These are phyloP conservation scores for Percina caprodes DNA, from an alignment of 2,113 vertebrate genomes.

Conservation along the genomic window DNA sequence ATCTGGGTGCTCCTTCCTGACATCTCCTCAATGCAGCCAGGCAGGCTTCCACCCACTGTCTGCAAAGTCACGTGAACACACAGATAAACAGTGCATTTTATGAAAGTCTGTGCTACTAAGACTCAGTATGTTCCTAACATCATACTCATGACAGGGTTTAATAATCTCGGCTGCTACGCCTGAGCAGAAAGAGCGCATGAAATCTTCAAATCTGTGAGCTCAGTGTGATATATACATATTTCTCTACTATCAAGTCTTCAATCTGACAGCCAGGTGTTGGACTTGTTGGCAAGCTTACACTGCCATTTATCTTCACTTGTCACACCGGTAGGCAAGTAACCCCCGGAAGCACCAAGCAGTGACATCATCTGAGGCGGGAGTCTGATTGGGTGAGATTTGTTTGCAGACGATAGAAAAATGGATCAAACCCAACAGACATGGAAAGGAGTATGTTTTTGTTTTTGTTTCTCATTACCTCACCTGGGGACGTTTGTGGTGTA, in stretches of 20 bases:
- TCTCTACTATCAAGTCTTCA: constrained; percentile 68
- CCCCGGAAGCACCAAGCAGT: constrained; percentile 23
- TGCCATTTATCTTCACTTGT: constrained; percentile 71
- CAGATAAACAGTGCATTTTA: constrained; percentile 3
- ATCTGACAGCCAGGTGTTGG: constrained; percentile 84
- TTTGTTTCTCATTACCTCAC: neutral
- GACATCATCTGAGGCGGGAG: constrained; percentile 37
- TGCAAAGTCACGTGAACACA: constrained; percentile 40
- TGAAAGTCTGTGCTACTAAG: constrained; percentile 4
- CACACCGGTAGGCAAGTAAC: constrained; percentile 57
- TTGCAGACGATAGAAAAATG: constrained; percentile 2
- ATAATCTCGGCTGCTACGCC: neutral
- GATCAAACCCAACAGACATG: neutral
- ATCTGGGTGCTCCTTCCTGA: constrained; percentile 83
- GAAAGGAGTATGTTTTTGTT: neutral
- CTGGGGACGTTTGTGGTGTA: neutral
- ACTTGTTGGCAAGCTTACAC: constrained; percentile 62
- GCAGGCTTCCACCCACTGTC: constrained; percentile 54
- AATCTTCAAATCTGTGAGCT: constrained; percentile 6
- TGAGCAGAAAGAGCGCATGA: neutral
- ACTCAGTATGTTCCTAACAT: constrained; percentile 3
- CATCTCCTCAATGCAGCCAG: constrained; percentile 61
- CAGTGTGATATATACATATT: constrained; percentile 52
- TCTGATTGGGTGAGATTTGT: constrained; percentile 37
- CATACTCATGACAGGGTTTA: constrained; percentile 10